Base-by-base conservation (phyloP, 1,140 invertebrate genomes). In the Microplitis demolitor region DNA sequence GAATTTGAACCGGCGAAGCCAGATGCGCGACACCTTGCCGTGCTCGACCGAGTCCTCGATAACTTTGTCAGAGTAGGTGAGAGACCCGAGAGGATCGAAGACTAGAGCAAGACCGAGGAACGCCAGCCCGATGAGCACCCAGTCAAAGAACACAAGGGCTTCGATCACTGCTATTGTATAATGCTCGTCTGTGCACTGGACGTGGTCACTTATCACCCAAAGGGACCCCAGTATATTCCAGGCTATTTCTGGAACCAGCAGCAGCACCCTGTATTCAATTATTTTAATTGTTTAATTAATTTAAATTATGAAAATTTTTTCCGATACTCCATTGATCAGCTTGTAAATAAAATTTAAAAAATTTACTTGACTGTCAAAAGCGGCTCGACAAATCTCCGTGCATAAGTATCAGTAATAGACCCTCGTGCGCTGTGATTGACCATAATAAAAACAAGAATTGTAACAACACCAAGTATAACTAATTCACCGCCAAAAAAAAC, bases 171-270 rank as follows among this genome's bases (percentile, higher is more conserved):
- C 89, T 69, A 90, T 89, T 5, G 93, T 92, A 80, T 93, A 93
- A 73, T 90, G 88, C 78, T 93, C 92, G 58, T 91, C 88, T 3
- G 85, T 86, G 83, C 92, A 93, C 16, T 91, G 81, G 5, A 93
- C 90, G 9, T 89, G 82, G 69, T 91, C 89, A 74, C 91, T 93
- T 81, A 95, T 93, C 51, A 94, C 90, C 94, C 94, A 96, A 79
- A 94, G 89, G 3, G 93, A 94, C 8, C 94, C 95, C 79, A 96
- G 87, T 61, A 92, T 88, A 79, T 95, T 95, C 88, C 95, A 91
- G 1, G 88, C 89, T 14, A 93, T 87, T 86, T 96, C 95, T 4
- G 93, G 92, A 34, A 95, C 78, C 39, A 94, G 89, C 51, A 96
- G 84, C 56, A 91, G 80, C 75, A 94, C 87, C 83, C 92, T 93